Evolutionary conservation across 2,797 vertebrate genomes (phyloP), one percentile per base, ranked within the genome.

Genomic region (Passerculus sandwichensis): DNA sequence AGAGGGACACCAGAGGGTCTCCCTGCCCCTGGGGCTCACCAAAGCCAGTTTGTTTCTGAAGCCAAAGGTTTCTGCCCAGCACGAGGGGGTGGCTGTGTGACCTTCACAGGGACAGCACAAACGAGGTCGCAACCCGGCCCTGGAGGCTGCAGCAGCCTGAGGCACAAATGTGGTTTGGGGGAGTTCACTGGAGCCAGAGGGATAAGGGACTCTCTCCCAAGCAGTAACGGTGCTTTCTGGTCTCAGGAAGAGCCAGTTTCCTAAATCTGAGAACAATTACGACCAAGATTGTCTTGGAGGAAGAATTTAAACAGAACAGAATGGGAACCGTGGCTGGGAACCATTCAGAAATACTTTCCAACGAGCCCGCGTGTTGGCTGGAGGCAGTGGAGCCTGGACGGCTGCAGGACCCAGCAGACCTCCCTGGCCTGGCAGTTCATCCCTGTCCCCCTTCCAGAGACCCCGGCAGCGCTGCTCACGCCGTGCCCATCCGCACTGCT

Each of bases 261-360:
- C 93, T 91, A 87, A 95, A 93, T 93, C 95, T 94, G 95, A 96
- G 94, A 96, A 85, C 86, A 95, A 96, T 94, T 96, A 95, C 2
- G 0, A 94, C 42, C 1, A 0, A 89, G 71, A 84, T 95, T 85
- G 83, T 82, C 75, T 93, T 66, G 60, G 78, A 94, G 88, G 86
- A 94, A 91, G 85, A 94, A 88, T 51, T 90, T 92, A 93, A 95
- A 72, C 72, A 83, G 92, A 93, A 89, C 75, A 92, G 85, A 95
- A 89, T 86, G 84, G 83, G 86, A 91, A 78, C 4, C 70, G 38
- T 85, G 93, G 71, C 85, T 85, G 85, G 78, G 91, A 94, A 66
- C 30, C 71, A 64, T 64, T 85, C 57, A 45, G 85, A 92, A 91
- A 94, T 95, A 94, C 65, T 94, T 97, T 96, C 91, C 87, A n/a